phyloP scores from a whole-genome alignment of 2,888 invertebrate genomes.

The Pachydiplax longipennis region DNA sequence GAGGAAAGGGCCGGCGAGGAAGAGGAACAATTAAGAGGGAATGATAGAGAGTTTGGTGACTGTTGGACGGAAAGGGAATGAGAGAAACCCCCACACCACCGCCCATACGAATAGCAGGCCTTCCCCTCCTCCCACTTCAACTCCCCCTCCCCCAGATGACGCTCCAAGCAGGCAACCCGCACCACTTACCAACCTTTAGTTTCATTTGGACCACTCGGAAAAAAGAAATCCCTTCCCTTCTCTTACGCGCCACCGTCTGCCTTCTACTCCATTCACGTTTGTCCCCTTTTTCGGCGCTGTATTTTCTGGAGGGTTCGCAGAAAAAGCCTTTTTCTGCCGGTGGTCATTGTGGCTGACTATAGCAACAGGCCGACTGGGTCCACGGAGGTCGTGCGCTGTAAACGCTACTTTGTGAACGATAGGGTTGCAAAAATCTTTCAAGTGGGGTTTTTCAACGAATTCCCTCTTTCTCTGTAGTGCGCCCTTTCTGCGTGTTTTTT shows the following conservation, averaged over 20 bases:
- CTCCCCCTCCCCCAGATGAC: neutral
- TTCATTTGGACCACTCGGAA: conserved; percentile 12
- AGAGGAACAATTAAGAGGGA: neutral
- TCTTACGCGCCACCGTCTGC: neutral
- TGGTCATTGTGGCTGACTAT: neutral
- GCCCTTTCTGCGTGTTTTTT: neutral
- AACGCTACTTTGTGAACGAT: neutral
- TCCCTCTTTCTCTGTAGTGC: neutral
- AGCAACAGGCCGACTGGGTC: neutral
- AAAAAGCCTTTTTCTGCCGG: neutral
- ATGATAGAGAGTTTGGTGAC: neutral
- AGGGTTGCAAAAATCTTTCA: neutral
- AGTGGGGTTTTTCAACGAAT: neutral
- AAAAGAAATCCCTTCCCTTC: neutral
- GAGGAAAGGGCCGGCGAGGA: no score
- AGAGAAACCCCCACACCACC: neutral
- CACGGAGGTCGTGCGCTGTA: neutral
- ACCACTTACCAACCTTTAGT: conserved; percentile 31
- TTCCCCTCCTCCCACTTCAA: neutral
- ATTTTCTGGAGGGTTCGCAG: neutral
- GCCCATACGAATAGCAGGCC: neutral
- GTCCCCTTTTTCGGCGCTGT: neutral
- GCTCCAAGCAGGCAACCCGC: neutral
- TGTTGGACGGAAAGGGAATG: neutral
- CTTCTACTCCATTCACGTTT: neutral